Evolutionary conservation across 2,797 vertebrate species (phyloP).

Genomic region (Allobates femoralis): DNA sequence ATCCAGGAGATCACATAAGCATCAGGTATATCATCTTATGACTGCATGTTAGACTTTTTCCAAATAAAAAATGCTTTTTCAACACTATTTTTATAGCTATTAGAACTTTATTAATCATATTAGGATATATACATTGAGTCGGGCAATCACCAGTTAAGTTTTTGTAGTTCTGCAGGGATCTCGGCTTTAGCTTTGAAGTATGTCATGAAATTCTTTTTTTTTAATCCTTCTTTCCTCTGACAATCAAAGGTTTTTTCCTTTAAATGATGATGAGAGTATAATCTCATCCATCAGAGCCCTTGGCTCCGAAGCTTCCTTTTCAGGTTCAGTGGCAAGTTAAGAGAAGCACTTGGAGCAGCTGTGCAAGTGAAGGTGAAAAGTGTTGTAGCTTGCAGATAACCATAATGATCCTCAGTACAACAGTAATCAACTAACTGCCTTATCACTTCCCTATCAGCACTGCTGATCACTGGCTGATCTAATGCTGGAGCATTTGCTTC

Average conservation of each 20-base stretch:
- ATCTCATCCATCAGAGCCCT: slow-evolving; percentile 40
- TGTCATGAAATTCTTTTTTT: neutral
- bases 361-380: slow-evolving; percentile 39
- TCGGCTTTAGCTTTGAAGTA: neutral
- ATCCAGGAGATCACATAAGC: too few species aligned
- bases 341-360: slow-evolving; percentile 40
- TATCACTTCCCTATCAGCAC: slow-evolving; percentile 44
- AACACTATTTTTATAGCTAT: neutral
- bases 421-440: slow-evolving; percentile 42
- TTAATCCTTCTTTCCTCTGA: slow-evolving; percentile 7
- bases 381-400: slow-evolving; percentile 38
- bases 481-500: slow-evolving; percentile 43
- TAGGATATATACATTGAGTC: neutral
- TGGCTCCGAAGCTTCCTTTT: slow-evolving; percentile 3
- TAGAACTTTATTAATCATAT: neutral
- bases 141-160: neutral
- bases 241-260: neutral
- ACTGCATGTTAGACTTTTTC: too few species aligned
- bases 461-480: slow-evolving; percentile 46
- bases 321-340: slow-evolving; percentile 28
- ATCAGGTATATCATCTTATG: too few species aligned
- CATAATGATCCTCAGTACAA: slow-evolving; percentile 37
- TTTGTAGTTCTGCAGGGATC: neutral
- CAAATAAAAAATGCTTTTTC: neutral
- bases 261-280: slow-evolving; percentile 20